Conservation (phyloP, 2,797 vertebrate genomes). For the Eulemur rubriventer region DNA sequence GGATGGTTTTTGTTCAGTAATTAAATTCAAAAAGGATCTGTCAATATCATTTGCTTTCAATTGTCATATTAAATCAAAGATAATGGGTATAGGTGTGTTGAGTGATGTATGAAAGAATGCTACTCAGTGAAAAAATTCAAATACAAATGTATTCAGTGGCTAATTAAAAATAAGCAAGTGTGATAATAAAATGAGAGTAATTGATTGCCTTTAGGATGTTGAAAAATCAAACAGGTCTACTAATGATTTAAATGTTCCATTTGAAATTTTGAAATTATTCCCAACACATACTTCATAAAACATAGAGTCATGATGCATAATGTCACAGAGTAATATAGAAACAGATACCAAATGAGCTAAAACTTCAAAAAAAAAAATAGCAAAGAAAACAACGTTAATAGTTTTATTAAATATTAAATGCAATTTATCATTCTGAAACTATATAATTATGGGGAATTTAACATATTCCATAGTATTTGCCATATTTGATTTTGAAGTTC, state of each 20-base stretch:
- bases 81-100: conserved; percentile 46
- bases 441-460: neutral
- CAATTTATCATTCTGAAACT: conserved; percentile 35
- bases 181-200: neutral
- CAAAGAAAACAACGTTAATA: conserved; percentile 25
- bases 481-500: neutral
- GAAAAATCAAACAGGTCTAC: neutral
- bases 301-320: neutral
- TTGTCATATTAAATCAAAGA: conserved; percentile 65
- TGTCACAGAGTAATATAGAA: conserved; percentile 2
- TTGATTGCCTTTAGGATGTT: neutral
- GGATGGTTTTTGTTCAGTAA: conserved; percentile 61
- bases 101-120: conserved; percentile 18
- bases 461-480: neutral
- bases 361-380: neutral
- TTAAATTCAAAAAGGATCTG: conserved; percentile 73
- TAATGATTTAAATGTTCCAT: conserved; percentile 3
- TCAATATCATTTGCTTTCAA: conserved; percentile 69
- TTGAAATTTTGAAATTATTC: neutral
- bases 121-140: neutral
- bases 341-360: neutral
- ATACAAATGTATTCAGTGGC: neutral
- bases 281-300: neutral
- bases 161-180: neutral
- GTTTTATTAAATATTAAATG: neutral